Evolutionary conservation across 2,113 vertebrate species (phyloP), one percentile per base, ranked within the genome.

Genomic region (Catharus fuscescens): DNA sequence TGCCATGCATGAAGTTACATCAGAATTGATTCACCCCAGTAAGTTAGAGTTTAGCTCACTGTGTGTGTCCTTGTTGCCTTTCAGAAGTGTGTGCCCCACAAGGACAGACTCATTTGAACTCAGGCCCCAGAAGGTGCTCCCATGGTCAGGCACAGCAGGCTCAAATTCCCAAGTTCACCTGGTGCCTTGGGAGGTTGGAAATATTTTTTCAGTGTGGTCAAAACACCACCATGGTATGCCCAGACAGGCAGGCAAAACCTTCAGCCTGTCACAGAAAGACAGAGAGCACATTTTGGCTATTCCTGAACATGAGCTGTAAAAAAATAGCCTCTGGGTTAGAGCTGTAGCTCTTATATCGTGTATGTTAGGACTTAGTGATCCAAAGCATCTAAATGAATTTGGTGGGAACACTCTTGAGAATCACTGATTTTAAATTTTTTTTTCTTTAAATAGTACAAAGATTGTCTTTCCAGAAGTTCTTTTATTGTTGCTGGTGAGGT

Each of bases 331-430:
- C 69, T 42, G 38, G 47, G 26, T 69, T 71, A 77, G 42, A 85
- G 14, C 16, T 90, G 65, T 28, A 82, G 18, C 40, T 77, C 50
- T 52, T 40, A 2, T 1, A 12, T 42, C 1, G 0, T 0, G 0
- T 29, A 5, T 4, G 24, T 20, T 11, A 85, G 17, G 48, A 81
- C 57, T 40, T 29, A 56, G 54, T 36, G 45, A 76, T 24, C 15
- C 29, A 57, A 76, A 62, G n/a, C 60, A 61, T 53, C 48, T 29
- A 48, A 85, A 67, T 28, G 5, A 61, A 53, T 69, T 79, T 69
- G 36, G 17, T 79, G 61, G 31, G 13, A 78, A 73, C 17, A 9
- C 44, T 67, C 11, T 32, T 14, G 7, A 59, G 25, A 78, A 71
- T 53, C 28, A 53, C 17, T 6, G 29, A 12, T 26, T 40, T 45